Base-by-base conservation (phyloP, 2,888 invertebrate genomes). In the Rhopalosiphum nymphaeae region DNA sequence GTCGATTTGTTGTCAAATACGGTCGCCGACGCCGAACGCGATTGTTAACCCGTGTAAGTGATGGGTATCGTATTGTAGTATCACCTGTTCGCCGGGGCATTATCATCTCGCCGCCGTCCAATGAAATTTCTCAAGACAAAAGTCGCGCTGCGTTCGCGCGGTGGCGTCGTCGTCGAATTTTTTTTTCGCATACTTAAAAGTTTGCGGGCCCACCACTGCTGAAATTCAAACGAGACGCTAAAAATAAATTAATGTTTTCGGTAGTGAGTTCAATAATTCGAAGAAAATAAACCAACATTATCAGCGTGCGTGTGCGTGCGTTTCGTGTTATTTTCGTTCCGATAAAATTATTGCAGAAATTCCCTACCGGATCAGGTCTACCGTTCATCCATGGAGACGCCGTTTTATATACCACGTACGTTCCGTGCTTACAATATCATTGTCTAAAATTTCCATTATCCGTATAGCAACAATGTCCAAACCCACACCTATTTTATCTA, bases 1-100 rank as follows among this genome's bases (percentile, higher is more conserved):
- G 5, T 57, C 86, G 91, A 86, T 92, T 86, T 92, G 91, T 86
- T 86, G 91, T 92, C 46, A 44, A 85, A 85, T 49, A 46, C 89
- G 16, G 88, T 36, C 36, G 36, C 88, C 88, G 53, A 36, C 88
- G 88, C 88, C 57, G 89, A n/a, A 10, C 89, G 44, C 46, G n/a
- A 36, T 78, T 78, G 36, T 78, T 78, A 78, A 78, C 78, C 78
- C 78, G 36, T 78, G 36, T 36, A 78, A 78, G 36, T 67, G 67
- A 78, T 36, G 78, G 67, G 67, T n/a, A n/a, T n/a, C 67, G 67
- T 78, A 36, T 11, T 78, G n/a, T 78, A 5, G 7, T 78, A 78
- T 36, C 78, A 78, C 78, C 36, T 78, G 78, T 78, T 78, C 78
- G 21, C 29, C 21, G 21, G 21, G 53, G 5, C 36, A 5, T 78